Base-by-base conservation (phyloP, 2,888 invertebrate species). In the Lasioglossum oenotherae region DNA sequence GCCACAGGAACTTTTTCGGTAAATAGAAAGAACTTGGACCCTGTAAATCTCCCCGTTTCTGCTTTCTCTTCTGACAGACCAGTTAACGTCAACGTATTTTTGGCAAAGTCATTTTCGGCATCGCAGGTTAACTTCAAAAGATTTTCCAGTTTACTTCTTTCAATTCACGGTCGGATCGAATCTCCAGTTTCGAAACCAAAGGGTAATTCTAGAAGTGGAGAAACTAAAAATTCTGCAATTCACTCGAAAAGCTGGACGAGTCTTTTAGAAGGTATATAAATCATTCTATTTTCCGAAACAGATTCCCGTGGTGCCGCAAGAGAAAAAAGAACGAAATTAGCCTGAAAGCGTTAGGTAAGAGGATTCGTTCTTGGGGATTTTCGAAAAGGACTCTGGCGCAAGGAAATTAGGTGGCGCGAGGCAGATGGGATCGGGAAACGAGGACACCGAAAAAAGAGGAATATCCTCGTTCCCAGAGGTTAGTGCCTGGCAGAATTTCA, bases 401-500 rank as follows among this genome's bases (percentile, higher is more conserved):
- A 72, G 19, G 60, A 41, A 38, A 27, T 76, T 75, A 57, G 41
- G 31, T 14, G 41, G 41, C 38, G 27, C 35, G 81, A 60, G 4
- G 19, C 46, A 73, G 53, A 53, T 81, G 67, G 53, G 31, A 10
- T 44, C n/a, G 2, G 31, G 49, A 78, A 86, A 83, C 73, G 72
- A 69, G 86, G 80, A 38, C 73, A 41, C 35, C 27, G 67, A 46
- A 79, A 81, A 79, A 74, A 60, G 35, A 57, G 49, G 46, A 69
- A 27, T 8, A 74, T 67, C 31, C 38, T 2, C 69, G 78, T 82
- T 67, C 64, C 74, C 64, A 74, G 72, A 82, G 64, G 82, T 74
- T 57, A 67, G 64, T 49, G 67, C 12, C 83, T 80, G 85, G 79
- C 85, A 80, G 77, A 69, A 86, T 89, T 87, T 89, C 82, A 87